phyloP scores from a whole-genome alignment of 1,140 invertebrate genomes.

The Littorina saxatilis region DNA sequence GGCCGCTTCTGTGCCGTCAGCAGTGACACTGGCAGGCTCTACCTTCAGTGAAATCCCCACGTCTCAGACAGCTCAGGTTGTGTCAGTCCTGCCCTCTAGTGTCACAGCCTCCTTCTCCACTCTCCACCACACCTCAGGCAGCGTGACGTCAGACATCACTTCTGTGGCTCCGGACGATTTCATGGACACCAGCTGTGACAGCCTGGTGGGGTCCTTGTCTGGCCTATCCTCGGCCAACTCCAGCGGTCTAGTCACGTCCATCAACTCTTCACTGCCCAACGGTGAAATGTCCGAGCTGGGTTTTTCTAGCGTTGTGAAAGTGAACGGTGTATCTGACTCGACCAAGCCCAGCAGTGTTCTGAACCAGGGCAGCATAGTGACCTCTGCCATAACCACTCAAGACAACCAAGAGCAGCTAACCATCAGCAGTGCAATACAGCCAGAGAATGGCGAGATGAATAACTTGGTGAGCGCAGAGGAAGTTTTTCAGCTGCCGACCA shows the following conservation, averaged over 20 bases:
- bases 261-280: constrained; percentile 9
- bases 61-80: constrained; percentile 34
- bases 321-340: constrained; percentile 18
- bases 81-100: constrained; percentile 15
- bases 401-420: neutral
- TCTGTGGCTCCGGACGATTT: constrained; percentile 24
- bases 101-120: constrained; percentile 9
- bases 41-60: constrained; percentile 18
- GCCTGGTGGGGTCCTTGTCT: constrained; percentile 27
- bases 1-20: neutral
- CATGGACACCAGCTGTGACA: constrained; percentile 34
- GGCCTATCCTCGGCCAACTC: constrained; percentile 28
- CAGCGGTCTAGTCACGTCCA: constrained; percentile 23
- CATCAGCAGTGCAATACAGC: constrained; percentile 24
- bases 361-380: neutral
- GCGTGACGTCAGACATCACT: constrained; percentile 12
- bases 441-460: constrained; percentile 24
- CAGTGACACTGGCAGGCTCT: neutral
- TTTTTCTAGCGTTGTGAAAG: constrained; percentile 25
- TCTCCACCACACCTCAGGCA: constrained; percentile 13
- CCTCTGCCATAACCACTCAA: neutral
- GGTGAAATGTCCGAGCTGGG: constrained; percentile 7
- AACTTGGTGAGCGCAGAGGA: neutral
- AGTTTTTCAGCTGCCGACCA: neutral
- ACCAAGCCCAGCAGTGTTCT: neutral